phyloP scores from a whole-genome alignment of 2,888 invertebrate genomes.

The Calliscelio sp. region DNA sequence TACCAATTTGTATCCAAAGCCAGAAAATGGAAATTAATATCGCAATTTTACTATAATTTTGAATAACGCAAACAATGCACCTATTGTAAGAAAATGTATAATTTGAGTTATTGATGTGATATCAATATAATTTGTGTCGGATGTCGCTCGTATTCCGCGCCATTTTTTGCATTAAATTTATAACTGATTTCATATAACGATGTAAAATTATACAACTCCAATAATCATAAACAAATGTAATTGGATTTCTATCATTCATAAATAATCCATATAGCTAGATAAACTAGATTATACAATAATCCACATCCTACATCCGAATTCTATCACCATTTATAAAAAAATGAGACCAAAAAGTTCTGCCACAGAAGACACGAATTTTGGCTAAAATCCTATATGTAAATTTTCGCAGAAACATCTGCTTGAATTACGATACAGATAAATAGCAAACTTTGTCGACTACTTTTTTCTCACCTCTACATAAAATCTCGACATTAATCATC shows the following conservation, averaged over 20 bases:
- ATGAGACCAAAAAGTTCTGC: too few species aligned
- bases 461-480: too few species aligned
- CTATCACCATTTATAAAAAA: too few species aligned
- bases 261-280: too few species aligned
- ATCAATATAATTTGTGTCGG: conserved; percentile 29
- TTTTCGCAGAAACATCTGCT: too few species aligned
- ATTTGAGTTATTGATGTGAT: conserved; percentile 28
- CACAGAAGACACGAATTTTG: too few species aligned
- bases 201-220: neutral
- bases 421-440: too few species aligned
- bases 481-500: too few species aligned
- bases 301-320: too few species aligned
- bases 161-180: conserved; percentile 19
- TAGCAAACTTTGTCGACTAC: too few species aligned
- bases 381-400: too few species aligned
- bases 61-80: neutral
- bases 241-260: neutral
- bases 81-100: conserved; percentile 8
- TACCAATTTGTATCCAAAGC: neutral
- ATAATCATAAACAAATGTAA: neutral
- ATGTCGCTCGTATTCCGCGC: conserved; percentile 6
- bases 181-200: conserved; percentile 16
- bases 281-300: too few species aligned
- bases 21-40: conserved; percentile 28
- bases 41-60: conserved; percentile 30